A percentile compares a stretch with the other conserved stretches of the same genome.
Evolutionary conservation across 2,888 invertebrate species (phyloP).

Genomic region (Lasioglossum zephyrum): DNA sequence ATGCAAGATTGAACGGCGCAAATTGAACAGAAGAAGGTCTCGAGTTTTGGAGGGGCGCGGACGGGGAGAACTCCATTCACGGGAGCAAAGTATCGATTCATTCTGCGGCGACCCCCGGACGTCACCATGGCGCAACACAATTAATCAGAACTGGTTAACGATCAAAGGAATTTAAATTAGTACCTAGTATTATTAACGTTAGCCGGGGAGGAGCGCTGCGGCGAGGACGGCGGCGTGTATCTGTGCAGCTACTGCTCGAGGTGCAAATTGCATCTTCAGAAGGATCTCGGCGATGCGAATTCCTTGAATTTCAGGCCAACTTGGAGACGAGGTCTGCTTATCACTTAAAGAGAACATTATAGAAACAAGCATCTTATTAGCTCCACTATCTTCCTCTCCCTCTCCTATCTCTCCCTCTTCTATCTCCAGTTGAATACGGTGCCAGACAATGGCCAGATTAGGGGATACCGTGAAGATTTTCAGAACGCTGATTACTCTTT

Average conservation of each 20-base stretch:
- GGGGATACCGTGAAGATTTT: neutral
- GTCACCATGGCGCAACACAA: constrained; percentile 4
- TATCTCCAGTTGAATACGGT: constrained; percentile 1
- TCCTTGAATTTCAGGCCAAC: constrained; percentile 54
- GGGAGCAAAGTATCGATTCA: constrained; percentile 27
- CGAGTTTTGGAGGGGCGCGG: neutral
- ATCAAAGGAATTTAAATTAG: constrained; percentile 71
- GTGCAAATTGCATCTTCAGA: constrained; percentile 65
- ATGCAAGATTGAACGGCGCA: neutral
- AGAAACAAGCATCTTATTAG: constrained; percentile 48
- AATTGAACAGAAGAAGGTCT: neutral
- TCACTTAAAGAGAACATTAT: constrained; percentile 45
- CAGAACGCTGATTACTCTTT: neutral
- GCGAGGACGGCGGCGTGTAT: constrained; percentile 31
- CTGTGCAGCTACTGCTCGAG: constrained; percentile 47
- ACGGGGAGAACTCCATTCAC: neutral
- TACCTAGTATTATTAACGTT: constrained; percentile 62
- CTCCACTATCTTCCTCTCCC: neutral
- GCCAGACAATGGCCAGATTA: constrained; percentile 6
- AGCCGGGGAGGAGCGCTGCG: constrained; percentile 29
- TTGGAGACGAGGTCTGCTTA: constrained; percentile 43
- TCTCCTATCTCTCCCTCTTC: neutral
- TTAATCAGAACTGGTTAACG: constrained; percentile 63
- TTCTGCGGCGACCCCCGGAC: constrained; percentile 18
- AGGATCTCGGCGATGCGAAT: constrained; percentile 53